Conservation (phyloP, 2,113 vertebrate genomes). For the Syngnathus typhle region DNA sequence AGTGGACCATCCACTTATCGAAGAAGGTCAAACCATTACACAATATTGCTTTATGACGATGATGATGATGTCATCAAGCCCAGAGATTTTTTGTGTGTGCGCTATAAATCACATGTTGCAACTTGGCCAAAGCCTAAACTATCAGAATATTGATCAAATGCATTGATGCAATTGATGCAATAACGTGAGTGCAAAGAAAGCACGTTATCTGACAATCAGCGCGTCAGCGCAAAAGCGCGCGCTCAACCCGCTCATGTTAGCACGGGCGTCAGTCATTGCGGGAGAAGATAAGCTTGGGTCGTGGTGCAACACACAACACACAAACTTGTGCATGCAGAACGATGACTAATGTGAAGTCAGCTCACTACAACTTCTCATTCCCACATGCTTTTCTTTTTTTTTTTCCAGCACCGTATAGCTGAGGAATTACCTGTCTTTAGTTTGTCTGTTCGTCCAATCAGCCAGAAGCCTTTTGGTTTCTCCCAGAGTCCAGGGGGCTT, state of each 20-base stretch:
- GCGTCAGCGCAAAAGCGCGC: slow-evolving; percentile 7
- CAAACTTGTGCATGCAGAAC: slow-evolving; percentile 29
- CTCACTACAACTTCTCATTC: background rate
- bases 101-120: background rate
- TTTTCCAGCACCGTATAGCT: no score
- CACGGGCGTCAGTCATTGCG: slow-evolving; percentile 30
- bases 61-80: background rate
- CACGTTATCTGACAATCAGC: slow-evolving; percentile 36
- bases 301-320: background rate
- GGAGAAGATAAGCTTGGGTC: slow-evolving; percentile 12
- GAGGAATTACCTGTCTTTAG: slow-evolving; percentile 70
- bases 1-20: background rate
- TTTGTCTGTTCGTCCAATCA: slow-evolving; percentile 70
- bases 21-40: background rate
- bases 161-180: no score
- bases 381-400: background rate
- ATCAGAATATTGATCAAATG: no score
- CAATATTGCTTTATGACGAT: background rate
- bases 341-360: slow-evolving; percentile 56
- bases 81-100: background rate
- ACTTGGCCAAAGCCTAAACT: background rate
- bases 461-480: slow-evolving; percentile 73
- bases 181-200: no score
- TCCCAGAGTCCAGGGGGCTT: slow-evolving; percentile 25
- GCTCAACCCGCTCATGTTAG: slow-evolving; percentile 53